phyloP scores from a whole-genome alignment of 2,797 vertebrate species.

The Melanotaenia trifasciata region DNA sequence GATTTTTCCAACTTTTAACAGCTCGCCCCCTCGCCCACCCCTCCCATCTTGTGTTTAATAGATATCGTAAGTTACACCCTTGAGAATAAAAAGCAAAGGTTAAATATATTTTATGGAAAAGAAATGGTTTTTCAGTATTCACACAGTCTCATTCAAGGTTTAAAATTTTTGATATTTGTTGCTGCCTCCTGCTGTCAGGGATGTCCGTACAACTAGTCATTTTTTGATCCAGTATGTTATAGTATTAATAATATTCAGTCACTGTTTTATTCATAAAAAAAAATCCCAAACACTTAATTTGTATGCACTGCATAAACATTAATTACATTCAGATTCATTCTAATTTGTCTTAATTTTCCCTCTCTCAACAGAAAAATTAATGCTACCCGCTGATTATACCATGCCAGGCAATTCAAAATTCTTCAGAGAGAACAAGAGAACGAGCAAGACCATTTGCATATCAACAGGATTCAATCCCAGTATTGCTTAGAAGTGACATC shows the following conservation, averaged over 20 bases:
- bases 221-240: constrained; percentile 26
- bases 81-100: too few species aligned
- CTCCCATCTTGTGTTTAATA: too few species aligned
- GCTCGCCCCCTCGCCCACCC: too few species aligned
- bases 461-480: constrained; percentile 56
- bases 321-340: constrained; percentile 76
- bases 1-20: too few species aligned
- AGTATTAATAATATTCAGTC: constrained; percentile 57
- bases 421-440: constrained; percentile 58
- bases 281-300: constrained; percentile 54
- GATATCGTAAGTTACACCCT: too few species aligned
- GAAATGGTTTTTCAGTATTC: too few species aligned
- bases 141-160: not conserved
- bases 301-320: constrained; percentile 73
- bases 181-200: constrained; percentile 2
- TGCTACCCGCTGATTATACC: constrained; percentile 61
- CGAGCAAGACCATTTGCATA: constrained; percentile 62
- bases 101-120: too few species aligned
- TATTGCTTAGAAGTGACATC: constrained; percentile 50
- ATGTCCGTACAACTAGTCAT: constrained; percentile 9
- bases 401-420: constrained; percentile 54
- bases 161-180: not conserved
- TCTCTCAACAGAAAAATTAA: constrained; percentile 58
- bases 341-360: constrained; percentile 76
- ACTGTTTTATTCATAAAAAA: constrained; percentile 68